Percentiles rank a stretch among this genome's conserved stretches.
Evolutionary conservation across 1,140 invertebrate species (phyloP).

Genomic region (Coptotermes formosanus): DNA sequence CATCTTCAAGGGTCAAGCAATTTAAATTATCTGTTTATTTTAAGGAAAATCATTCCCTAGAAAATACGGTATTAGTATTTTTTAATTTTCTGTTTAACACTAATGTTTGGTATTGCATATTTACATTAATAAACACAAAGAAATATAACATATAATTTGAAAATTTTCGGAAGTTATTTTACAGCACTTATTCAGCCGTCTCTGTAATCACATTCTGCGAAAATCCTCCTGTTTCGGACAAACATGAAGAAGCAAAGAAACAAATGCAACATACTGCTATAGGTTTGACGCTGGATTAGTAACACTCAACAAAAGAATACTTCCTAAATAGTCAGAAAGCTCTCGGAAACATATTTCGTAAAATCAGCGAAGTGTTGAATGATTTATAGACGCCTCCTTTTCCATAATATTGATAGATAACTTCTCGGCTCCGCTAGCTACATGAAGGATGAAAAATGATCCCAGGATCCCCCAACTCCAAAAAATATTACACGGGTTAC

Average conservation of each 20-base stretch:
- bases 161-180: background rate
- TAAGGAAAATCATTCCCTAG: no score
- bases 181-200: background rate
- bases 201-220: background rate
- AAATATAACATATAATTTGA: no score
- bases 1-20: no score
- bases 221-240: background rate
- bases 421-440: background rate
- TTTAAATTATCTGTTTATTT: no score
- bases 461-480: background rate
- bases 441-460: background rate
- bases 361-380: constrained; percentile 12
- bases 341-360: constrained; percentile 1
- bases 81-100: no score
- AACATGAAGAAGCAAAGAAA: no score
- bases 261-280: background rate
- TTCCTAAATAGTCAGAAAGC: background rate
- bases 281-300: background rate
- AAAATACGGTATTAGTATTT: no score
- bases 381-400: constrained; percentile 1
- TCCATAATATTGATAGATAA: constrained; percentile 17
- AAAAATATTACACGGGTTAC: background rate
- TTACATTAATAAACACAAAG: no score
- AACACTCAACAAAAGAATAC: background rate
- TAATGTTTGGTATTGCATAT: no score